Evolutionary conservation across 2,797 vertebrate genomes (phyloP), one percentile per base, ranked within the genome.

Genomic region (Thaleichthys pacificus): DNA sequence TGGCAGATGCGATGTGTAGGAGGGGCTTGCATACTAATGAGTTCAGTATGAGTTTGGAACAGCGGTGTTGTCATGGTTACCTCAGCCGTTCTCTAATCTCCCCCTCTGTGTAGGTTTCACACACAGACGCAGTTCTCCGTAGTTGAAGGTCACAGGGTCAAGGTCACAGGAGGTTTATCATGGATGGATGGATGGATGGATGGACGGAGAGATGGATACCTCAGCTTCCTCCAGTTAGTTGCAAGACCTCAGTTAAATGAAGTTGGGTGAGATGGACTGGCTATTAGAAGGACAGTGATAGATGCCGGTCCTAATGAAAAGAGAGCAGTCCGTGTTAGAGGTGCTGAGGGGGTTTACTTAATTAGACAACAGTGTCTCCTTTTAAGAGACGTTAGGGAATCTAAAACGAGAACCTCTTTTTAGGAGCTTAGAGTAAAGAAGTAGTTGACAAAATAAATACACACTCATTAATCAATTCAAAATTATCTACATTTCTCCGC

Each of bases 391-490:
- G 42, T 14, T 42, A 42, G 42, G 56, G 14, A 58, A 58, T 58
- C 19, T 8, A n/a, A 21, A 58, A 58, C 6, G 17, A n/a, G n/a
- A 11, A 4, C 6, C 56, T n/a, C 68, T 8, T 42, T 42, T 42
- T 42, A 42, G 42, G 42, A 42, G 42, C 11, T 42, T 42, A 0
- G 42, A 42, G 51, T 56, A 17, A 9, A 56, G 51, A n/a, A 56
- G 51, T 47, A 66, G 38, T 35, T 71, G n/a, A 42, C 24, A 6
- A n/a, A 61, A 73, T 65, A 56, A 79, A 75, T 42, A 70, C 24
- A 21, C 35, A 58, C 64, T 32, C 63, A 70, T 79, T 63, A 49
- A 28, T 38, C 54, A 56, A 24, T 17, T 56, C 51, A 47, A 73
- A 69, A 68, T 21, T n/a, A 35, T 63, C 75, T 61, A 22, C 51